A percentile compares a stretch with the other conserved stretches of the same genome.
Evolutionary conservation across 2,888 invertebrate genomes (phyloP).

Genomic region (Caenorhabditis becei): DNA sequence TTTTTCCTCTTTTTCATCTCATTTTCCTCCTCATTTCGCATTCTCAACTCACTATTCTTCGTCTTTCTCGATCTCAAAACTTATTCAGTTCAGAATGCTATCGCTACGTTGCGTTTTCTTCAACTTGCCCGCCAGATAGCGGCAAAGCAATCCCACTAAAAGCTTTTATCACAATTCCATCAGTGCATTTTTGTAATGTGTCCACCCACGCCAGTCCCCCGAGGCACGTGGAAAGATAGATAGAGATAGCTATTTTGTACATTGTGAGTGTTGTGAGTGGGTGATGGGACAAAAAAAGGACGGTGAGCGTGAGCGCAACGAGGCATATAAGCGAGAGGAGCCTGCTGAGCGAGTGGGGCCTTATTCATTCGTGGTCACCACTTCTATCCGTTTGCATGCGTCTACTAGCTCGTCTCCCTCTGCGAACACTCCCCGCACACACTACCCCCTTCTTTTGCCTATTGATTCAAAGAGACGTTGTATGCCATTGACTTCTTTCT

Average conservation of each 20-base stretch:
- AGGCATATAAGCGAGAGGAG: constrained; percentile 52
- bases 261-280: constrained; percentile 7
- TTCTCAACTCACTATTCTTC: not conserved
- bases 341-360: constrained; percentile 34
- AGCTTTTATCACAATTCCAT: constrained; percentile 10
- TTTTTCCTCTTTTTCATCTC: constrained; percentile 3
- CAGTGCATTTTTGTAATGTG: not conserved
- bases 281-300: constrained; percentile 8
- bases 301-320: constrained; percentile 39
- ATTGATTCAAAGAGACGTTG: constrained; percentile 35
- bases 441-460: constrained; percentile 9
- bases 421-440: constrained; percentile 37
- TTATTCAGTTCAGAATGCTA: not conserved
- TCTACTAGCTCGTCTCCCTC: constrained; percentile 24
- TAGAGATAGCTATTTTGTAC: not conserved
- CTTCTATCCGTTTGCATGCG: constrained; percentile 37
- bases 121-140: no score
- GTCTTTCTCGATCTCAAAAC: not conserved
- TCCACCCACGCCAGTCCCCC: not conserved
- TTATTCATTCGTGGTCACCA: constrained; percentile 49
- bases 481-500: not conserved
- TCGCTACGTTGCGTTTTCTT: not conserved
- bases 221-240: not conserved
- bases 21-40: constrained; percentile 1
- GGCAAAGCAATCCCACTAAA: constrained; percentile 9